Conservation (phyloP, 2,113 vertebrate species). For the Eurystomus gularis region DNA sequence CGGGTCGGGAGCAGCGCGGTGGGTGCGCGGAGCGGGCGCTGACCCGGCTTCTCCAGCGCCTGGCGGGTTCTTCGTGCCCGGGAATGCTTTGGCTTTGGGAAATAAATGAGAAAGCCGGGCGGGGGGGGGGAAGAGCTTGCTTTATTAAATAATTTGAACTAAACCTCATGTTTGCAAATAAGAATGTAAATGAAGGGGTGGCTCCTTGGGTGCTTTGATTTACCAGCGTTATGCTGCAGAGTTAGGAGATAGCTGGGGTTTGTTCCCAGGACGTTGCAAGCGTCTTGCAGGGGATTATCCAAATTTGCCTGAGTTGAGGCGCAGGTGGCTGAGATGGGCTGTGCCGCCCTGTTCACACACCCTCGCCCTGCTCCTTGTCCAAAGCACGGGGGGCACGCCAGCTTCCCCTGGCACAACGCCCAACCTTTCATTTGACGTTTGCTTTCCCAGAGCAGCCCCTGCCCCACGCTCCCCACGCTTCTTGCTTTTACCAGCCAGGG, state of each 20-base stretch:
- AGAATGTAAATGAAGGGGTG: background rate
- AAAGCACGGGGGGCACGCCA: fast-evolving
- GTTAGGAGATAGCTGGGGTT: background rate
- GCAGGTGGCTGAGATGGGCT: background rate
- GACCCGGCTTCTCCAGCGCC: background rate
- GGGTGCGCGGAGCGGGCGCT: fast-evolving
- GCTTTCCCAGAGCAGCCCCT: background rate
- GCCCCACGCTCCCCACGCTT: fast-evolving
- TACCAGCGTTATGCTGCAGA: background rate
- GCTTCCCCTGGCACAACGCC: background rate
- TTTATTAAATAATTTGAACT: background rate
- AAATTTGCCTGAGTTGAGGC: background rate
- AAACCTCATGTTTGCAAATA: background rate
- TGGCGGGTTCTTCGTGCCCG: no score
- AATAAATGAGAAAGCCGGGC: background rate
- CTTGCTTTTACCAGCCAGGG: background rate
- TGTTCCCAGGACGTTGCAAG: background rate
- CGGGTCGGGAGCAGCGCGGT: background rate
- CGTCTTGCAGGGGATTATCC: background rate
- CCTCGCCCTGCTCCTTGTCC: fast-evolving
- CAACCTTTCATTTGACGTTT: background rate
- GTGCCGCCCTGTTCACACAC: background rate
- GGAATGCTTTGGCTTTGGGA: background rate
- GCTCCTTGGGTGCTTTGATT: background rate
- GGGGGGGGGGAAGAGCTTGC: background rate